A percentile compares a stretch with the other conserved stretches of the same genome.
Evolutionary conservation across 2,888 invertebrate species (phyloP).

Genomic region (Zele albiditarsus): DNA sequence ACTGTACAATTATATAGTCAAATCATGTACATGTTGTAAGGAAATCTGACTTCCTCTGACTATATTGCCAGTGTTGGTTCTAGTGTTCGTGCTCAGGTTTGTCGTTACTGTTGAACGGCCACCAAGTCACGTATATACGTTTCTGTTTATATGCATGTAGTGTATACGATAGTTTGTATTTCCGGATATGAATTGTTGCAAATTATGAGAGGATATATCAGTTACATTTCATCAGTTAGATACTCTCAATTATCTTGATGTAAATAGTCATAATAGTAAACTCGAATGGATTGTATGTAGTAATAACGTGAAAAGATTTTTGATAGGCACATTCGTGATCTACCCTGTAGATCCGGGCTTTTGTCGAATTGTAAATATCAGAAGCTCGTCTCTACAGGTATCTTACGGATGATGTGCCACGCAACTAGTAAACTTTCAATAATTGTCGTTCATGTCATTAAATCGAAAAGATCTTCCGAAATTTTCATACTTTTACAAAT

Average conservation of each 20-base stretch:
- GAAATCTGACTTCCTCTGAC: constrained; percentile 68
- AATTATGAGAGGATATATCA: neutral
- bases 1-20: constrained; percentile 55
- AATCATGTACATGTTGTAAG: constrained; percentile 61
- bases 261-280: neutral
- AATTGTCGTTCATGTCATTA: neutral
- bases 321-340: constrained; percentile 94
- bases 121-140: constrained; percentile 62
- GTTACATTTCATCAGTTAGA: neutral
- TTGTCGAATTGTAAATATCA: constrained; percentile 91
- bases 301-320: constrained; percentile 44
- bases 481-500: no score
- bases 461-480: neutral
- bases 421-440: constrained; percentile 75
- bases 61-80: constrained; percentile 58
- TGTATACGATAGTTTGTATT: neutral
- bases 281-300: neutral
- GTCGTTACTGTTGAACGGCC: constrained; percentile 60
- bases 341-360: constrained; percentile 99
- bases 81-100: constrained; percentile 68
- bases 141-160: neutral
- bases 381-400: constrained; percentile 99
- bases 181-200: constrained; percentile 13
- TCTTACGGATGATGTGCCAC: constrained; percentile 97
- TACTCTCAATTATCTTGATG: no score